Percentiles rank a stretch among this genome's conserved stretches.
Evolutionary conservation across 2,113 vertebrate genomes (phyloP).

Genomic region (Neopipo cinnamomea): DNA sequence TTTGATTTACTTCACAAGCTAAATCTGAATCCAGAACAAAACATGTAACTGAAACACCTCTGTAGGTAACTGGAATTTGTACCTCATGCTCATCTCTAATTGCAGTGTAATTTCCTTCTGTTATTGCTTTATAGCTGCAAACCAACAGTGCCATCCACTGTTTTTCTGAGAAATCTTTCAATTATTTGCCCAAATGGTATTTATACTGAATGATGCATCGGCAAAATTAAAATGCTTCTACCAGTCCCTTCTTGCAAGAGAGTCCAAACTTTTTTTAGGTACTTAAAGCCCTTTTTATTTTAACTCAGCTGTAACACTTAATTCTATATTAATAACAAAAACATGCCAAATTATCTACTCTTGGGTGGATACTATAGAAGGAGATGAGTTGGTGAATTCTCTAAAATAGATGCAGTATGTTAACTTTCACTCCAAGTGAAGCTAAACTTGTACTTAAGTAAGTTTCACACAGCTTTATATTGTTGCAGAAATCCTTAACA

Average conservation of each 20-base stretch:
- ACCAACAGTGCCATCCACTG: conserved; percentile 70
- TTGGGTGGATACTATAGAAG: neutral
- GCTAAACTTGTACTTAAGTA: neutral
- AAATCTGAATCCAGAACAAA: neutral
- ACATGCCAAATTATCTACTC: neutral
- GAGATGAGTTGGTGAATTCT: neutral
- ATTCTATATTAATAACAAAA: neutral
- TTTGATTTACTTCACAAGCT: neutral
- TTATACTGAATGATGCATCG: neutral
- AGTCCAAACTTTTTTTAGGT: neutral
- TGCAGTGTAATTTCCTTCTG: neutral
- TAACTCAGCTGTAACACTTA: neutral
- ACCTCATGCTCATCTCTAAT: neutral
- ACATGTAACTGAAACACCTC: neutral
- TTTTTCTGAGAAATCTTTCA: conserved; percentile 60
- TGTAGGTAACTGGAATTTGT: neutral
- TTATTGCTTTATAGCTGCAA: conserved; percentile 53
- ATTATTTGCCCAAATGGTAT: conserved; percentile 9
- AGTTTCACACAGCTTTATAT: neutral
- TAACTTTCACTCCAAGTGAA: neutral
- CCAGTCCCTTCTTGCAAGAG: neutral
- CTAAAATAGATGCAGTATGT: neutral
- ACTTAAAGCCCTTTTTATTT: neutral
- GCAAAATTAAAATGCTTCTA: neutral
- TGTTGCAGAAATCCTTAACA: neutral